Evolutionary conservation across 2,113 vertebrate genomes (phyloP).

Genomic region (Fulica atra): DNA sequence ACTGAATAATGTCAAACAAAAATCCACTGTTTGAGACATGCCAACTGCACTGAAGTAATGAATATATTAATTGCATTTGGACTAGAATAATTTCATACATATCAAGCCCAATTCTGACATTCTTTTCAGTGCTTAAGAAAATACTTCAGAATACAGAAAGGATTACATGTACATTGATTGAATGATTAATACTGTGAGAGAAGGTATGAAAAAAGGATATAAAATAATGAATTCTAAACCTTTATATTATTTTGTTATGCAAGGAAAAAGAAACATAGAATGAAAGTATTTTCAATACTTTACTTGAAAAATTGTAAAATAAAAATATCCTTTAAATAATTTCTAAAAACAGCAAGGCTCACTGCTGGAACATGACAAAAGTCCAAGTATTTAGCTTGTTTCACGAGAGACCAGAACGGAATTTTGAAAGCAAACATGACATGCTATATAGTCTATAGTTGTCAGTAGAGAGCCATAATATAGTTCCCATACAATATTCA

Average conservation of each 20-base stretch:
- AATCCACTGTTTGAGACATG: slow-evolving; percentile 62
- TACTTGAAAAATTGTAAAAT: neutral
- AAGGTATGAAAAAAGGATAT: neutral
- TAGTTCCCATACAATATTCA: neutral
- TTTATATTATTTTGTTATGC: neutral
- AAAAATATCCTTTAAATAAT: neutral
- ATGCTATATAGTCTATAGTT: neutral
- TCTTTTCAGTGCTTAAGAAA: neutral
- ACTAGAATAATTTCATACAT: slow-evolving; percentile 57
- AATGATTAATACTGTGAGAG: neutral
- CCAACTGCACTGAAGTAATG: slow-evolving; percentile 57
- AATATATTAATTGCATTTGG: slow-evolving; percentile 67
- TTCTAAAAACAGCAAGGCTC: neutral
- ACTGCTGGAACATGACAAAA: neutral
- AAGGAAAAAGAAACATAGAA: neutral
- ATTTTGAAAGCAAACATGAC: neutral
- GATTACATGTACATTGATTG: neutral
- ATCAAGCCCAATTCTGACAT: neutral
- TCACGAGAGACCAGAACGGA: neutral
- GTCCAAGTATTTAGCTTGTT: neutral
- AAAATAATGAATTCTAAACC: neutral
- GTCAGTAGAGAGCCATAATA: neutral
- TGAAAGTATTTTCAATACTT: neutral
- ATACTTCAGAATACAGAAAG: neutral
- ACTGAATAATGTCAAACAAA: slow-evolving; percentile 75